Evolutionary conservation across 2,888 invertebrate genomes (phyloP), one percentile per base, ranked within the genome.

Genomic region (Drosophila bunnanda): DNA sequence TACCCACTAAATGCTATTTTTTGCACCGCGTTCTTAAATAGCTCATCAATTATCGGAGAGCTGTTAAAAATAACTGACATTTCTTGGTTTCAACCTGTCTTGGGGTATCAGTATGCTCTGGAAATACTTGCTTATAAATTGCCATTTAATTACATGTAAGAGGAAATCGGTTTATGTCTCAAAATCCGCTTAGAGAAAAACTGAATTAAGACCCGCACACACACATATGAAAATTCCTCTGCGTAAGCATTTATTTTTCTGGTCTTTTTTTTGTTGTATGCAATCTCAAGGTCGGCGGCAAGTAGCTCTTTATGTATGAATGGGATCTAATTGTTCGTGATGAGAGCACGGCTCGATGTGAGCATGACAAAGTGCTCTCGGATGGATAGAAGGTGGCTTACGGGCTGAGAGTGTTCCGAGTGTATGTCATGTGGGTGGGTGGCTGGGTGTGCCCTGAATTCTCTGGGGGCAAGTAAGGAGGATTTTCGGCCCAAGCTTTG

Each of bases 271-370:
- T 66, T 76, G 66, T 65, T 75, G 66, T 78, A 79, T 79, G 75
- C 65, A 68, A 74, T 69, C 75, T 67, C 84, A 86, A 83, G 82
- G 82, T 79, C 84, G 65, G 25, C 78, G 48, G 46, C 86, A 86
- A 83, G 82, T 81, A 83, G 79, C 84, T 83, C 84, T 83, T 75
- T 73, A 64, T 75, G 75, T 81, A 87, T 83, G 87, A 83, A 83
- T 83, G 82, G 79, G 82, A 83, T 87, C 82, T 77, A 86, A 83
- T 83, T 83, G 82, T 83, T 86, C 71, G 66, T 57, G 77, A 80
- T 77, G 78, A 60, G 66, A 52, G 43, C 43, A 56, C 53, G 69
- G 68, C 34, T 54, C 57, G 34, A 58, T 48, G 54, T 10, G 64
- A n/a, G 65, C 58, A 43, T 44, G 41, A 38, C 39, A 52, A 46